Evolutionary conservation across 2,113 vertebrate genomes (phyloP), one percentile per base, ranked within the genome.

Genomic region (Myanophis thanlyinensis): DNA sequence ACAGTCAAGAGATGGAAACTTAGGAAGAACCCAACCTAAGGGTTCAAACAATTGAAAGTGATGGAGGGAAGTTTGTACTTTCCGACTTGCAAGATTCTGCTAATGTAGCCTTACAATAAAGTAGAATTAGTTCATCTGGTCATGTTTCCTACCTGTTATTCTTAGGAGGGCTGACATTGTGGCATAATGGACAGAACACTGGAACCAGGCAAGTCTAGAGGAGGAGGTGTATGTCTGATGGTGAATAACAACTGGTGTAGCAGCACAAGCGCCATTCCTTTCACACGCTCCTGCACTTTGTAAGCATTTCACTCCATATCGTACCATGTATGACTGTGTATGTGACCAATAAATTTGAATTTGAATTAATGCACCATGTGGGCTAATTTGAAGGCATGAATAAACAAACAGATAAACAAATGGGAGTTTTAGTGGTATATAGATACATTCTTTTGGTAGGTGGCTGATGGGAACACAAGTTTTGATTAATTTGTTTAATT

Each of bases 401-500:
- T 10, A n/a, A n/a, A 67, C 11, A 67, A n/a, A 67, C 4, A n/a
- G 30, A n/a, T n/a, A n/a, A 67, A 67, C 30, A 67, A 67, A 67
- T 67, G 59, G n/a, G 59, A 62, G 59, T 67, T 67, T 67, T 67
- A 67, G 30, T 67, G 23, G 54, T 23, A 56, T 56, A 62, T 62
- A 30, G 11, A 62, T 62, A n/a, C 53, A 54, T 54, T 23, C 27
- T n/a, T 88, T 51, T 73, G 90, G 87, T 91, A 93, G 91, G 92
- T 10, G 73, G 20, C 73, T 87, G 93, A 90, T 35, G 91, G 92
- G 87, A 73, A 89, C 92, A 25, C 89, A 94, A 95, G 93, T 85
- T 4, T 47, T 25, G 94, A 2, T 48, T 51, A 53, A 80, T 15
- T 35, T 18, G 80, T 95, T 95, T 90, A 35, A 30, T 80, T 35